Percentiles rank a stretch among this genome's conserved stretches.
These are phyloP conservation scores for Laspeyria flexula DNA, from an alignment of 2,888 invertebrate species.

Conservation along the genomic window DNA sequence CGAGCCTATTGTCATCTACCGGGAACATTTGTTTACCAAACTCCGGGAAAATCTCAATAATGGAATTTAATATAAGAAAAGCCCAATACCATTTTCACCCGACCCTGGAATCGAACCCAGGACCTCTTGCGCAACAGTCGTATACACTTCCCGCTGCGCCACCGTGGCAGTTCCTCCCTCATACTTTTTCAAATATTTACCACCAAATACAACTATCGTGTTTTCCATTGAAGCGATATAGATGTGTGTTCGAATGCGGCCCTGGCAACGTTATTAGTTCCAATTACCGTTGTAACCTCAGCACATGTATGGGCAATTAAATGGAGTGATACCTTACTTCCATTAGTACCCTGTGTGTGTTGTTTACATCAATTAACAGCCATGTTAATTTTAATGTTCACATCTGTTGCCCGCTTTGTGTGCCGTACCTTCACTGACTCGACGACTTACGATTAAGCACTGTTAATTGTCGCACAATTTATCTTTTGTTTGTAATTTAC, in stretches of 20 bases:
- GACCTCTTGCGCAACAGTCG: too few relatives aligned
- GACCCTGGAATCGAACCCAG: too few relatives aligned
- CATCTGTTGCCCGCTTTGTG: slow-evolving; percentile 62
- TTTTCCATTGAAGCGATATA: slow-evolving; percentile 58
- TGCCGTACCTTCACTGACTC: slow-evolving; percentile 54
- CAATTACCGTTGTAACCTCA: slow-evolving; percentile 84
- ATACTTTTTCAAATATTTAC: slow-evolving; percentile 12
- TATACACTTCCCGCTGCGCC: too few relatives aligned
- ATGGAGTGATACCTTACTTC: slow-evolving; percentile 84
- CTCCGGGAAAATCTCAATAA: too few relatives aligned
- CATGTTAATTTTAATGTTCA: slow-evolving; percentile 76
- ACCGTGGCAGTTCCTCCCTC: too few relatives aligned
- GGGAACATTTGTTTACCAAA: too few relatives aligned
- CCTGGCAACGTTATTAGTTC: slow-evolving; percentile 77
- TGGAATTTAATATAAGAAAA: too few relatives aligned
- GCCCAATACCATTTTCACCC: too few relatives aligned
- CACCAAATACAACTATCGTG: slow-evolving; percentile 46
- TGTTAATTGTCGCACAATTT: slow-evolving; percentile 42
- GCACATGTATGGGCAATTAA: slow-evolving; percentile 83
- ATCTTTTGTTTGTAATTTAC: slow-evolving; percentile 32
- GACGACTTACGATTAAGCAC: slow-evolving; percentile 41
- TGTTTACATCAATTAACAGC: slow-evolving; percentile 83
- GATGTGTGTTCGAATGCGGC: slow-evolving; percentile 63
- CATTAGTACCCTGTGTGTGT: slow-evolving; percentile 75
- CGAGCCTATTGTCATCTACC: too few relatives aligned